These are phyloP conservation scores for Drosophila atripex DNA, from an alignment of 2,888 invertebrate species.

Conservation along the genomic window DNA sequence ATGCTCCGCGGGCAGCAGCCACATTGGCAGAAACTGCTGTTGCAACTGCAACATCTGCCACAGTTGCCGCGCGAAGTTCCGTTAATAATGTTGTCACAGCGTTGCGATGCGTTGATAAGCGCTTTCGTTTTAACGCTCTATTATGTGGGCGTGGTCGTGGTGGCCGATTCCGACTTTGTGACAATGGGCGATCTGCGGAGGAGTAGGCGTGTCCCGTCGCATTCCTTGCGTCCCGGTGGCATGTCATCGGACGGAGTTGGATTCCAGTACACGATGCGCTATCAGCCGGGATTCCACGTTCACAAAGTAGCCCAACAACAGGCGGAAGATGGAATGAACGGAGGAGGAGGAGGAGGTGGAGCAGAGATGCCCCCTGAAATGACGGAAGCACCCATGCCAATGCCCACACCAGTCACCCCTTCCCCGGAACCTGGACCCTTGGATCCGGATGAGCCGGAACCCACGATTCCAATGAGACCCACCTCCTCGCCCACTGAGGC, in stretches of 20 bases:
- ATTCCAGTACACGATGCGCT: conserved; percentile 72
- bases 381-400: conserved; percentile 45
- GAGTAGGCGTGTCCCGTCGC: conserved; percentile 26
- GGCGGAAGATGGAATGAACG: neutral
- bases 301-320: conserved; percentile 69
- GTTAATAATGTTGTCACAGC: conserved; percentile 78
- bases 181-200: conserved; percentile 54
- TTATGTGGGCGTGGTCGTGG: conserved; percentile 69
- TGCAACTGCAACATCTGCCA: conserved; percentile 33
- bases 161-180: conserved; percentile 63
- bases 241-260: conserved; percentile 57
- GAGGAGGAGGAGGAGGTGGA: conserved; percentile 37
- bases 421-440: conserved; percentile 21
- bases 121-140: conserved; percentile 69
- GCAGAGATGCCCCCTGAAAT: neutral
- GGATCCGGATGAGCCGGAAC: conserved; percentile 55
- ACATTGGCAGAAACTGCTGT: conserved; percentile 21
- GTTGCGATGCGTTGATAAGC: conserved; percentile 71
- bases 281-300: conserved; percentile 67
- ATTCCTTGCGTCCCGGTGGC: conserved; percentile 45
- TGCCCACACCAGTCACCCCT: conserved; percentile 43
- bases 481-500: conserved; percentile 32
- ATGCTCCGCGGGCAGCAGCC: conserved; percentile 36
- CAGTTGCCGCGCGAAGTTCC: conserved; percentile 74
- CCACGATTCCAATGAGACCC: conserved; percentile 62